Conservation (phyloP, 2,888 invertebrate genomes). For the Aplocera efformata region DNA sequence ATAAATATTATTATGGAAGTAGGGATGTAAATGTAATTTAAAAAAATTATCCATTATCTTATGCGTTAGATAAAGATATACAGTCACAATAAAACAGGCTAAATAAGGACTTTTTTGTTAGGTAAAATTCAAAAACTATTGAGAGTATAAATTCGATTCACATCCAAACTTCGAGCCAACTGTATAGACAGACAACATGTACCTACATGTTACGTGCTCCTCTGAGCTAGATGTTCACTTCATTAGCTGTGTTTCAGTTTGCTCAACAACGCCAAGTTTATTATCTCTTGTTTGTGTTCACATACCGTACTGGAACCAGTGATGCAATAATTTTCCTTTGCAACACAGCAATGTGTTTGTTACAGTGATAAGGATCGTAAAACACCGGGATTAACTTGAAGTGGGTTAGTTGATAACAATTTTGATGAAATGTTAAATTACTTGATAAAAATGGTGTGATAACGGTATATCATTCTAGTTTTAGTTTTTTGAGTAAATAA, state of each 20-base stretch:
- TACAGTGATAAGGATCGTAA: constrained; percentile 38
- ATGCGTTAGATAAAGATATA: too few species aligned
- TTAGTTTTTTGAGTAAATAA: constrained; percentile 10
- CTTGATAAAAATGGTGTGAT: constrained; percentile 17
- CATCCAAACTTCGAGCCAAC: too few species aligned
- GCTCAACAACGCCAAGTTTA: constrained; percentile 20
- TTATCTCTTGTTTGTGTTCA: constrained; percentile 28
- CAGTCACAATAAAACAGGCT: too few species aligned
- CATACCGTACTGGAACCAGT: constrained; percentile 22
- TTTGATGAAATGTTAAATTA: constrained; percentile 32
- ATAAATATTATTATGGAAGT: too few species aligned
- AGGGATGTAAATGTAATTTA: too few species aligned
- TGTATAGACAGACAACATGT: neutral
- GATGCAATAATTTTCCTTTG: constrained; percentile 25
- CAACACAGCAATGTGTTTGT: constrained; percentile 31
- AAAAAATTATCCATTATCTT: too few species aligned
- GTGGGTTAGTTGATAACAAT: constrained; percentile 33
- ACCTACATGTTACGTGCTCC: neutral
- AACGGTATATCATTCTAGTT: constrained; percentile 10
- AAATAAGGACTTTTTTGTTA: too few species aligned
- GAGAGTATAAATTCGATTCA: too few species aligned
- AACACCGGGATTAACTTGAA: constrained; percentile 36
- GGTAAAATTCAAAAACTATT: too few species aligned
- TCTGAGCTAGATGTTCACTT: constrained; percentile 5
- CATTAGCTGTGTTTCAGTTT: constrained; percentile 21